These are phyloP conservation scores for Cassiopea xamachana DNA, from an alignment of 30 jellyfish, hydroid and myxozoan species.

Conservation along the genomic window DNA sequence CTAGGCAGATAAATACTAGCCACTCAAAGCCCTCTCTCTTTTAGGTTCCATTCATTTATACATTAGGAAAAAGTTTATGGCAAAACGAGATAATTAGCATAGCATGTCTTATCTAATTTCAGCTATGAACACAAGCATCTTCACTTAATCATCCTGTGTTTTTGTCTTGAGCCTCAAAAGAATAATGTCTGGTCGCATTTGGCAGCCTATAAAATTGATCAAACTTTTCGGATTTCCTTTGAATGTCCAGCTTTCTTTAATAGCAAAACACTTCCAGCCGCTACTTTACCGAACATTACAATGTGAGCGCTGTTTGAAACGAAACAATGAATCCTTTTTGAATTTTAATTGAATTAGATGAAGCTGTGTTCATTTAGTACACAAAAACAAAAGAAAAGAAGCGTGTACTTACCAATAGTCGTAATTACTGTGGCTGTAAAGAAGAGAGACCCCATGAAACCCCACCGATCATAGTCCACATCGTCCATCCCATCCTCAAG, in stretches of 20 bases:
- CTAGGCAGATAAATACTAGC: too few species aligned
- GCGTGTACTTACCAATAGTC: constrained; percentile 81
- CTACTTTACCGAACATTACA: neutral
- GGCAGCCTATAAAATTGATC: too few species aligned
- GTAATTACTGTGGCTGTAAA: constrained; percentile 94
- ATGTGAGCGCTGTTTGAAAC: neutral
- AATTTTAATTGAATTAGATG: neutral
- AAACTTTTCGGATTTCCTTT: neutral
- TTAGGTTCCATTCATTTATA: too few species aligned
- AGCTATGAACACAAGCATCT: too few species aligned
- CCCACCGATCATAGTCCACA: constrained; percentile 92
- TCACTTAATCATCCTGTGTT: too few species aligned
- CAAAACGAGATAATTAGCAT: too few species aligned
- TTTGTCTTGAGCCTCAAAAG: too few species aligned
- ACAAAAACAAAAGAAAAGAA: neutral
- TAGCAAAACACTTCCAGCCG: neutral
- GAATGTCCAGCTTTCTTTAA: neutral
- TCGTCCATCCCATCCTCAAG: constrained; percentile 88
- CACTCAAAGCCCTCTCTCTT: too few species aligned
- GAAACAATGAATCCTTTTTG: neutral
- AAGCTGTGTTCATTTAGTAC: neutral
- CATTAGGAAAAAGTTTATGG: too few species aligned
- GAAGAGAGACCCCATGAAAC: constrained; percentile 92
- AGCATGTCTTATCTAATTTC: too few species aligned
- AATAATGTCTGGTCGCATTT: too few species aligned